Base-by-base conservation (phyloP, 1,140 invertebrate species). In the Drosophila arawakana region DNA sequence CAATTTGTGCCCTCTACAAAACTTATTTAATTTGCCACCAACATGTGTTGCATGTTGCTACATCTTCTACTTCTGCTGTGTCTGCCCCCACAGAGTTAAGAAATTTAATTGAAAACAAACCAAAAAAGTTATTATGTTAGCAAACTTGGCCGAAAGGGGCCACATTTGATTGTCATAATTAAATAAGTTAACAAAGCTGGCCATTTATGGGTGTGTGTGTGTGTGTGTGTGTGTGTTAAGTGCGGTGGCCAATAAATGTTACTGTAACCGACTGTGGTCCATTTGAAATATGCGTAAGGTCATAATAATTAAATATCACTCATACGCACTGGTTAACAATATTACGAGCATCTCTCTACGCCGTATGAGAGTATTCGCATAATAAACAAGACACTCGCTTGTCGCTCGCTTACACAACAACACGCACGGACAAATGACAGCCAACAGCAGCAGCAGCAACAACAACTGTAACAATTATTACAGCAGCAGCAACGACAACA, bases 221-320 rank as follows among this genome's bases (percentile, higher is more conserved):
- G 25, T 30, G 25, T 30, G 25, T 4, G 25, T 30, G 25, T 30
- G 25, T 30, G 25, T 30, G 25, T 30, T 30, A 30, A 30, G 8
- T 47, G 69, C 25, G 34, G 6, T 69, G 43, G 3, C 66, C 57
- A 74, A 74, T 69, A 57, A 74, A 43, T 74, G 66, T 70, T 44
- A 47, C 21, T 43, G 46, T 67, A 44, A 49, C 54, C 62, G 25
- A 47, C 11, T 63, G 70, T 41, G 44, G 55, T 21, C 3, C 65
- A 65, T 43, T 62, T 34, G 41, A 68, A 63, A 57, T 63, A 63
- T 77, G 75, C 70, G n/a, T 61, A 34, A 55, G 73, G 76, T 73
- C 73, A 86, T 75, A 65, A 83, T 75, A 88, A 80, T 76, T 76
- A 83, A 76, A 88, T 88, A 89, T 88, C 71, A 83, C 80, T 83